These are phyloP conservation scores for Clostera curtula DNA, from an alignment of 2,888 invertebrate genomes.

Conservation along the genomic window DNA sequence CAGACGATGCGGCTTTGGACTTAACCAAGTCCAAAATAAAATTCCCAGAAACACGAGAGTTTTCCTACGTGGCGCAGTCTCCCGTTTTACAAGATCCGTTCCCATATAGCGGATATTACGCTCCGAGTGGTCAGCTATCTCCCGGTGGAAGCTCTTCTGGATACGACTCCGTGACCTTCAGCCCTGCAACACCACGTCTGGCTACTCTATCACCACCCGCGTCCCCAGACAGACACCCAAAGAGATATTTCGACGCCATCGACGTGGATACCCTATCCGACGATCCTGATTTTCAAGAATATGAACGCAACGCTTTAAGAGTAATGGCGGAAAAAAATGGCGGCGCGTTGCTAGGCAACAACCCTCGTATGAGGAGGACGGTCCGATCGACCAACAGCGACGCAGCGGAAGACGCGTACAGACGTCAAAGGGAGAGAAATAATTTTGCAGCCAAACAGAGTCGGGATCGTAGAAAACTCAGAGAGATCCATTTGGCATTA, in stretches of 20 bases:
- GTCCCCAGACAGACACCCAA: constrained; percentile 22
- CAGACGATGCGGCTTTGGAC: constrained; percentile 40
- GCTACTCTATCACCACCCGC: constrained; percentile 28
- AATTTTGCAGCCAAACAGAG: constrained; percentile 97
- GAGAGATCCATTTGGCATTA: constrained; percentile 94
- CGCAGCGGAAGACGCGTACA: constrained; percentile 84
- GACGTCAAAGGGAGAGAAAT: constrained; percentile 91
- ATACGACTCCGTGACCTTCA: constrained; percentile 17
- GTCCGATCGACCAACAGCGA: constrained; percentile 34
- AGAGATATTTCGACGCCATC: constrained; percentile 15
- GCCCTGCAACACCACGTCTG: constrained; percentile 11
- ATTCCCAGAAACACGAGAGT: too few relatives aligned
- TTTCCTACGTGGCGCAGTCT: constrained; percentile 1
- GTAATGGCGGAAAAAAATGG: constrained; percentile 77
- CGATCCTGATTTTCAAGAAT: constrained; percentile 78
- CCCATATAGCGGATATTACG: constrained; percentile 20
- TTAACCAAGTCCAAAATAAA: constrained; percentile 33
- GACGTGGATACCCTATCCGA: constrained; percentile 36
- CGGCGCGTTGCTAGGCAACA: constrained; percentile 65
- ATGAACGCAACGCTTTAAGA: constrained; percentile 78
- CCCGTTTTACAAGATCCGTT: constrained; percentile 7
- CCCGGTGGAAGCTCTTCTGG: constrained; percentile 28
- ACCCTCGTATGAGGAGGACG: constrained; percentile 80
- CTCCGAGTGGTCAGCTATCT: constrained; percentile 25
- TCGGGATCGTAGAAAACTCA: constrained; percentile 89